Conservation (phyloP, 35 echinoderm and acorn worm species). For the Stichopus chloronotus region DNA sequence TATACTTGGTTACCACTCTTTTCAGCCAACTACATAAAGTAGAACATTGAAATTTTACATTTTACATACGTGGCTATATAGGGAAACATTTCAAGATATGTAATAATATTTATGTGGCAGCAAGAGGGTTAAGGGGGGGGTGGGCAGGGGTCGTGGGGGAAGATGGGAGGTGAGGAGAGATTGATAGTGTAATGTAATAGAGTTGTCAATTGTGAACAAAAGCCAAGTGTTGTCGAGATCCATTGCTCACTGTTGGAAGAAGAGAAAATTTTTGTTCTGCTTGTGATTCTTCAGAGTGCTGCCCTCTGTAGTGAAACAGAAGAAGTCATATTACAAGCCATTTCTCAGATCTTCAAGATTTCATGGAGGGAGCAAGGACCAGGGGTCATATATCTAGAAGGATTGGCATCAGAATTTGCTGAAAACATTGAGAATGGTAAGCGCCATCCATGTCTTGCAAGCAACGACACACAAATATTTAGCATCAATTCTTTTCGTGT, state of each 20-base stretch:
- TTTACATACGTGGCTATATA: too few relatives aligned
- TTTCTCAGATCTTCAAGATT: constrained; percentile 82
- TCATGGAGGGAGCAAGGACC: constrained; percentile 92
- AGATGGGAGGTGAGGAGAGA: not conserved
- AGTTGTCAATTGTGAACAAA: too few relatives aligned
- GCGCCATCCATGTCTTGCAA: not conserved
- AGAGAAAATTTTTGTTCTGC: too few relatives aligned
- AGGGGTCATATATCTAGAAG: constrained; percentile 76
- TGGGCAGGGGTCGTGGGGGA: not conserved
- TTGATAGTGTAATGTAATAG: too few relatives aligned
- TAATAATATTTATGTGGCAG: too few relatives aligned
- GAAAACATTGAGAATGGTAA: constrained; percentile 83
- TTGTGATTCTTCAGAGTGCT: constrained; percentile 5
- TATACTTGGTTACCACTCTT: too few relatives aligned
- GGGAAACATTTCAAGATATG: too few relatives aligned
- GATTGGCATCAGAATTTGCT: constrained; percentile 83
- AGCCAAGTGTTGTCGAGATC: too few relatives aligned
- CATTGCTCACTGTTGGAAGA: too few relatives aligned
- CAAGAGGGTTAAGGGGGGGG: too few relatives aligned
- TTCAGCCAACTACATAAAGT: too few relatives aligned
- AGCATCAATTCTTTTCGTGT: not conserved
- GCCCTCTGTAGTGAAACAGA: constrained; percentile 66
- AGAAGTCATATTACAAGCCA: constrained; percentile 68
- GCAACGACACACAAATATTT: not conserved
- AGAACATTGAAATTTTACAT: too few relatives aligned